Conservation (phyloP, 2,888 invertebrate genomes). For the Cotesia congregata region DNA sequence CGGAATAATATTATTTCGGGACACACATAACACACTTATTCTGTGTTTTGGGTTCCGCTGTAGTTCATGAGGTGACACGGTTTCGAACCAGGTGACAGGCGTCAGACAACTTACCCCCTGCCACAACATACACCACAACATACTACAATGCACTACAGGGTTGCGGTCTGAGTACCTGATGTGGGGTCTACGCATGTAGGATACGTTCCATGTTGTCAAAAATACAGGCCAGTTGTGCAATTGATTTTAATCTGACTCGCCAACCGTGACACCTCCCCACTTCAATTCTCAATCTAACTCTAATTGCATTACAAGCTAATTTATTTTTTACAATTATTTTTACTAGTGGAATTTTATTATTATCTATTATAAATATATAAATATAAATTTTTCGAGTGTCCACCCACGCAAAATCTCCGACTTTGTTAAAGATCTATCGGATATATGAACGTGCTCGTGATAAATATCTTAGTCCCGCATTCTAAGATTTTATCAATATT, state of each 20-base stretch:
- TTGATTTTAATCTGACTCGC: slow-evolving; percentile 29
- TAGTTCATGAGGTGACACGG: background rate
- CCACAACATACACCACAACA: too few species aligned
- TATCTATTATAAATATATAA: background rate
- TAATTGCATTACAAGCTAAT: background rate
- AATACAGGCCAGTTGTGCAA: slow-evolving; percentile 28
- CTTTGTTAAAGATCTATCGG: slow-evolving; percentile 15
- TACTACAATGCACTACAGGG: background rate
- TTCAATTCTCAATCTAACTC: background rate
- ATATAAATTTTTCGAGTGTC: background rate
- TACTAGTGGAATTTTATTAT: background rate
- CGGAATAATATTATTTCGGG: too few species aligned
- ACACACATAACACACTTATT: background rate
- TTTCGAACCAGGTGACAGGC: background rate
- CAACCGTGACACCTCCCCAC: slow-evolving; percentile 14
- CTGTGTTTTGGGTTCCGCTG: background rate
- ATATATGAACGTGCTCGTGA: slow-evolving; percentile 12
- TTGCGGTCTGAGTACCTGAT: background rate
- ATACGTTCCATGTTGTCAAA: background rate
- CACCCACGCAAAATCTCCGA: slow-evolving; percentile 28
- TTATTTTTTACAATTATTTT: background rate
- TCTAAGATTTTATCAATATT: slow-evolving; percentile 8
- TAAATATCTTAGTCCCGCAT: slow-evolving; percentile 32
- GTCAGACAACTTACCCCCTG: background rate
- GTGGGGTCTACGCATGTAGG: background rate